Conservation (phyloP, 2,888 invertebrate species). For the Trissolcus brochymenae region DNA sequence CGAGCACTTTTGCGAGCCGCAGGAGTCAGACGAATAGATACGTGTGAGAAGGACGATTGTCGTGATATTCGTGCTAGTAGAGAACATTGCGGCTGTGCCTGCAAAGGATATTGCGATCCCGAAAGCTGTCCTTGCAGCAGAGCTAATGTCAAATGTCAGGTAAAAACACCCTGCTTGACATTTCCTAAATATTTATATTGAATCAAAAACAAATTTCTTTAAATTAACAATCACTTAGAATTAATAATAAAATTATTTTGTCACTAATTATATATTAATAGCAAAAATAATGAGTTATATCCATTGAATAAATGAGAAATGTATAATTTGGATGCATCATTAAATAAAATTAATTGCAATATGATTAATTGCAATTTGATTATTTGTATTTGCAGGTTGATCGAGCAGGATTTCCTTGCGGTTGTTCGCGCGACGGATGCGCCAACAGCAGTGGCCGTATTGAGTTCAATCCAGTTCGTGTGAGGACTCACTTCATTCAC, state of each 20-base stretch:
- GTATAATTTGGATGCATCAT: too few relatives aligned
- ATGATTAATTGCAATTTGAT: not conserved
- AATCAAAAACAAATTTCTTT: too few relatives aligned
- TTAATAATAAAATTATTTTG: too few relatives aligned
- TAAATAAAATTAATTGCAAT: not conserved
- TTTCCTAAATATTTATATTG: too few relatives aligned
- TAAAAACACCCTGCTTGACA: constrained; percentile 62
- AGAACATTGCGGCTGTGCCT: constrained; percentile 95
- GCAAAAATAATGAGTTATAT: too few relatives aligned
- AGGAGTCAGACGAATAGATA: constrained; percentile 95
- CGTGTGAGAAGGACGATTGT: constrained; percentile 95
- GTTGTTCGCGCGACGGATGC: constrained; percentile 96
- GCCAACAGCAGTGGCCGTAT: constrained; percentile 94
- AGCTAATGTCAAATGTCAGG: constrained; percentile 97
- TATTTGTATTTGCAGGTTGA: constrained; percentile 82
- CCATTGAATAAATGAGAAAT: too few relatives aligned
- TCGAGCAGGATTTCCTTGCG: constrained; percentile 96
- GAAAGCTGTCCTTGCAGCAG: constrained; percentile 96
- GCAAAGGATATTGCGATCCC: constrained; percentile 95
- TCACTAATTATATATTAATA: too few relatives aligned
- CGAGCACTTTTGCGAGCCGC: constrained; percentile 92
- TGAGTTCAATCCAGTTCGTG: constrained; percentile 96
- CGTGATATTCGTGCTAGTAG: constrained; percentile 92
- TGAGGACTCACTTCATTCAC: constrained; percentile 97
- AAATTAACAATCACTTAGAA: too few relatives aligned